Evolutionary conservation across 2,888 invertebrate genomes (phyloP), one percentile per base, ranked within the genome.

Genomic region (Netelia virgata): DNA sequence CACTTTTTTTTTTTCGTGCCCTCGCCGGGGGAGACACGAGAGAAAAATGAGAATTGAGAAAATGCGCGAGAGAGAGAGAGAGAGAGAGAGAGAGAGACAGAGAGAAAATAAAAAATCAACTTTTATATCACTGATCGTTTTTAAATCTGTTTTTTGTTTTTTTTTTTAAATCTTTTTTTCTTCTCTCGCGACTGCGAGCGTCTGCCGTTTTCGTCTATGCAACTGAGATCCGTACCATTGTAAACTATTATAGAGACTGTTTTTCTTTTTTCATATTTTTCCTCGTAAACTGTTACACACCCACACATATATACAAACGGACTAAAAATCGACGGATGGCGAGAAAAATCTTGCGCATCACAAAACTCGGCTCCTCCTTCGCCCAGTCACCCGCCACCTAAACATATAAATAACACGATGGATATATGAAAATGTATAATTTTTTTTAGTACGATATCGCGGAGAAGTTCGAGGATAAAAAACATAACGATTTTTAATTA

Each of bases 401-500:
- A 76, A 43, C 41, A 63, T 50, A 59, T 57, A 57, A 47, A 36
- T 69, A 59, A 68, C 68, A 59, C 18, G 47, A 53, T 18, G 18
- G n/a, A 57, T 76, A 76, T 57, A 75, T 68, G 70, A 77, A 78
- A 76, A 80, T 76, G 69, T 84, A 83, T 76, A 57, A 3, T 68
- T 28, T 23, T 77, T 86, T 87, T 85, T 82, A 82, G 79, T 82
- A 75, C 69, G 73, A 69, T 79, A 78, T 63, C 57, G 84, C 76
- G 70, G 57, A 53, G 68, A 86, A 76, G 47, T 75, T 79, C 69
- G 63, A 77, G 63, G 59, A 66, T 59, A 72, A 72, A 53, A 63
- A 77, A 61, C 20, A 76, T 57, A 76, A 84, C 72, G 64, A 85
- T 86, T 88, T 86, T 86, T 82, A 85, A 77, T 66, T 83, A 74